Evolutionary conservation across 1,140 invertebrate species (phyloP).

Genomic region (Akabosia matsudoensis): DNA sequence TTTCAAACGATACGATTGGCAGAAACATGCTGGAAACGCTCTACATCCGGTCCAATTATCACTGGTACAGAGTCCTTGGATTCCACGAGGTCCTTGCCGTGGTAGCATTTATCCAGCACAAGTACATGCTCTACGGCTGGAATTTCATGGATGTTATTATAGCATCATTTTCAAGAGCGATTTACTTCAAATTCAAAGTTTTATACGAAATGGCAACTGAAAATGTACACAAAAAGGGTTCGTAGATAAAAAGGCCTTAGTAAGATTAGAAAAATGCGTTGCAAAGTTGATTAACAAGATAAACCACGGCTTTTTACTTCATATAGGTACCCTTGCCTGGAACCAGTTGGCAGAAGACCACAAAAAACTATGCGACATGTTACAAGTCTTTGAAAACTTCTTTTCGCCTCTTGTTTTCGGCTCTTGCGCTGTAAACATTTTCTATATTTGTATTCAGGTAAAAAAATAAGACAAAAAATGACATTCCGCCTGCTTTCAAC

Average conservation of each 20-base stretch:
- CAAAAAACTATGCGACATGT: constrained; percentile 5
- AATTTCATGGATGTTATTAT: constrained; percentile 37
- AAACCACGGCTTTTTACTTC: background rate
- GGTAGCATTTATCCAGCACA: constrained; percentile 31
- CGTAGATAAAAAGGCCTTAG: background rate
- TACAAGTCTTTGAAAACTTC: constrained; percentile 15
- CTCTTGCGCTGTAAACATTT: constrained; percentile 32
- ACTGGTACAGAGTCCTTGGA: too few relatives aligned
- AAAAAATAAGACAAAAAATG: background rate
- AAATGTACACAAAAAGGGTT: too few relatives aligned
- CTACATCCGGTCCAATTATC: too few relatives aligned
- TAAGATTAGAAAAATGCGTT: background rate
- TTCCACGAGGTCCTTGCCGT: too few relatives aligned
- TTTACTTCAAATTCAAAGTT: constrained; percentile 37
- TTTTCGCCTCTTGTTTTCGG: constrained; percentile 34
- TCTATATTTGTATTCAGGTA: constrained; percentile 35
- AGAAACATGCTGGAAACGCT: too few relatives aligned
- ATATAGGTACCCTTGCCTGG: constrained; percentile 26
- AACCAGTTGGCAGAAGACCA: constrained; percentile 26
- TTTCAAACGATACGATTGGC: too few relatives aligned
- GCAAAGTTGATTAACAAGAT: background rate
- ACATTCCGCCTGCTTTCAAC: background rate
- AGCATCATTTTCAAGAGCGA: constrained; percentile 6
- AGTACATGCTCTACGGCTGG: constrained; percentile 31
- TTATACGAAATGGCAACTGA: background rate